A percentile compares a stretch with the other conserved stretches of the same genome.
These are phyloP conservation scores for Slavum lentiscoides DNA, from an alignment of 2,888 invertebrate species.

Conservation along the genomic window DNA sequence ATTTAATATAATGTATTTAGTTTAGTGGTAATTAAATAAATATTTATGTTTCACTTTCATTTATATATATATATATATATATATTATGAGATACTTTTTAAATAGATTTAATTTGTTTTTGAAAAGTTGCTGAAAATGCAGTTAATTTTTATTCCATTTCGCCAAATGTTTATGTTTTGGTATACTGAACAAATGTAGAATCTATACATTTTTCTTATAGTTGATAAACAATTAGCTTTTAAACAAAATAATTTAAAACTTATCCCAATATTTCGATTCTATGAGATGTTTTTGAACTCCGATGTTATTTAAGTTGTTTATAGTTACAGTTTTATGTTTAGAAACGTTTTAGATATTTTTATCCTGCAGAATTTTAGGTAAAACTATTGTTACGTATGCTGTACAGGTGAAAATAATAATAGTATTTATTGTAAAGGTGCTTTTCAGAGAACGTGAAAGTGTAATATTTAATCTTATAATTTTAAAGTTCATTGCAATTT, in stretches of 20 bases:
- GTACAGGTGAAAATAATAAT: background rate
- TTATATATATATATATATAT: background rate
- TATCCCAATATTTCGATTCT: background rate
- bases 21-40: background rate
- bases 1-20: background rate
- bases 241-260: background rate
- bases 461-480: background rate
- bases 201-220: background rate
- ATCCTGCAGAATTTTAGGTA: background rate
- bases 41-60: background rate
- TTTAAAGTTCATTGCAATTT: conserved; percentile 18
- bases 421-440: background rate
- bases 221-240: background rate
- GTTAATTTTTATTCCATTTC: background rate
- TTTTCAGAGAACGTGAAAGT: background rate
- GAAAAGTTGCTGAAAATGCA: background rate
- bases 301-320: background rate
- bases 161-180: background rate
- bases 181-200: background rate
- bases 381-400: background rate
- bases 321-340: conserved; percentile 1
- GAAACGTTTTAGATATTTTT: background rate
- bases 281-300: background rate
- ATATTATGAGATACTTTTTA: background rate
- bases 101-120: background rate